Evolutionary conservation across 1,140 invertebrate genomes (phyloP).

Genomic region (Solenopsis fugax): DNA sequence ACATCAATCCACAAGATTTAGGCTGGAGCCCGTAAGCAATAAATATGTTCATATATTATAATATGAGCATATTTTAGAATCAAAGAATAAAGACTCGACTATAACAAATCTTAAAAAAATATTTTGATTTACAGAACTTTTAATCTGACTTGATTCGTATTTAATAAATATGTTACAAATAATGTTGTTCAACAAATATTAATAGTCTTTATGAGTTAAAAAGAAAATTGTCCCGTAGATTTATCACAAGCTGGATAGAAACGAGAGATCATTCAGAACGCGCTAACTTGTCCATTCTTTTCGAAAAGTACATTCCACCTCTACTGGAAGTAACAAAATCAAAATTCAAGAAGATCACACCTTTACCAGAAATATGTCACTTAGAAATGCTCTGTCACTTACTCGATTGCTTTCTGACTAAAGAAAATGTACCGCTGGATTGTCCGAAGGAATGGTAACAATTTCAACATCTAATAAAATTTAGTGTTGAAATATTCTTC

Average conservation of each 20-base stretch:
- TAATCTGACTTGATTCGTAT: background rate
- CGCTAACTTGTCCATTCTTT: constrained; percentile 94
- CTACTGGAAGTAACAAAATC: constrained; percentile 92
- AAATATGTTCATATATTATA: background rate
- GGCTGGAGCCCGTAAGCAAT: constrained; percentile 97
- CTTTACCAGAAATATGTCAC: constrained; percentile 96
- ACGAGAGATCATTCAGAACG: constrained; percentile 91
- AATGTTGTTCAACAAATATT: too few species aligned
- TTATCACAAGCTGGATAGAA: constrained; percentile 97
- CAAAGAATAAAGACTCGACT: background rate
- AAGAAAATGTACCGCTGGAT: constrained; percentile 93
- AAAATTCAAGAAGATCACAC: constrained; percentile 96
- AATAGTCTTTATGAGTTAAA: background rate
- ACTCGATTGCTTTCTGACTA: constrained; percentile 94
- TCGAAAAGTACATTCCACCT: constrained; percentile 97
- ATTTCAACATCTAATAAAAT: constrained; percentile 15
- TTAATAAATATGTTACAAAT: background rate
- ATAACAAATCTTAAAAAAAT: background rate
- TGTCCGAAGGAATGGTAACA: constrained; percentile 94
- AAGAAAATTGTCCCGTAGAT: constrained; percentile 85
- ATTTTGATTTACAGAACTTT: background rate
- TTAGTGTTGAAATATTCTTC: background rate
- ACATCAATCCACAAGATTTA: constrained; percentile 97
- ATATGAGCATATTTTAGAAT: background rate
- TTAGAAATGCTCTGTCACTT: constrained; percentile 96